Base-by-base conservation (phyloP, 1,140 invertebrate species). In the Magallana angulata region DNA sequence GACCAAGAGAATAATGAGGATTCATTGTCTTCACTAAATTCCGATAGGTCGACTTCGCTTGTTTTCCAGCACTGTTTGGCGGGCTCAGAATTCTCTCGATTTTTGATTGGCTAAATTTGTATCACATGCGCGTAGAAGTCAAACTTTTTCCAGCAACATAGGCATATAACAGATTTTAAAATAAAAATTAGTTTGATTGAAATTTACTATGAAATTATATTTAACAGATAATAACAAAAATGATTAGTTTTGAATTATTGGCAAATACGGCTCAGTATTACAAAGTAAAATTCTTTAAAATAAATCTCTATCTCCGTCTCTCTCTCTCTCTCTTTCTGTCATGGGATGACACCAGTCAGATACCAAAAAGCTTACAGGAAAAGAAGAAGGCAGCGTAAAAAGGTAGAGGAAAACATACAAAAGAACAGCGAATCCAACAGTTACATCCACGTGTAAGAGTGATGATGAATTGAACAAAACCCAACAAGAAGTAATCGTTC, bases 311-410 rank as follows among this genome's bases (percentile, higher is more conserved):
- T 36, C 36, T 36, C 36, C 4, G 1, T 36, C 36, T 36, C 36
- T 36, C 36, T 36, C 36, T 36, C 36, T 36, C 36, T 36, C 36
- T 36, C 36, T 36, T 1, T 36, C 36, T 36, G 0, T 36, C 36
- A 14, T 62, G 60, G 9, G 11, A 62, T 1, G 60, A 16, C 11
- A 62, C 60, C 0, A 62, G 5, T 1, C 60, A 62, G 14, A 16
- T 62, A 16, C 2, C 9, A 60, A 60, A 60, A 60, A 60, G 60
- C 60, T 14, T 16, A 16, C 11, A 62, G 60, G 60, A 62, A 62
- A 62, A 62, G 60, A n/a, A n/a, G n/a, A 62, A 62, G 60, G n/a
- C 60, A 62, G 14, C 60, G 60, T 62, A 62, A 62, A 62, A n/a
- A 62, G 60, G 59, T 60, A 60, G 59, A 60, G 59, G 59, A 7